Conservation (phyloP, 2,113 vertebrate species). For the Oncorhynchus mykiss region DNA sequence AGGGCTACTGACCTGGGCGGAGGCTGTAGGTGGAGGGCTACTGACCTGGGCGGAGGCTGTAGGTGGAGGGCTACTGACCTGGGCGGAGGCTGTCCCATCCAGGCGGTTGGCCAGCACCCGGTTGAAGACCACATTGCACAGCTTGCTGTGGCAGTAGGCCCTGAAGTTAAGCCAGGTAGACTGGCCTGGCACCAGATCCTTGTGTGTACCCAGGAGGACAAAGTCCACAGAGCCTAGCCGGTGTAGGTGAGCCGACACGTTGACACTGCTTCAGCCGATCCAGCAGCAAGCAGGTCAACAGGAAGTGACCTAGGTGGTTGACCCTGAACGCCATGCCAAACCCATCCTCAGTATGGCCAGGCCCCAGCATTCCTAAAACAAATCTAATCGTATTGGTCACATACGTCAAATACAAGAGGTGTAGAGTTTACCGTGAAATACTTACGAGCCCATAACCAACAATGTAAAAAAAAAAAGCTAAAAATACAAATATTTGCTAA, state of each 20-base stretch:
- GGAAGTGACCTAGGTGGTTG: slow-evolving; percentile 66
- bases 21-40: no score
- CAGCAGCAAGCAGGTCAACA: slow-evolving; percentile 62
- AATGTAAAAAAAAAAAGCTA: no score
- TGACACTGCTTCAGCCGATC: slow-evolving; percentile 59
- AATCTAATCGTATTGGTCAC: no score
- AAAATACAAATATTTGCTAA: no score
- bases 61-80: slow-evolving; percentile 33
- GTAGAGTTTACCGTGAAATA: no score
- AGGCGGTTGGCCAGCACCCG: slow-evolving; percentile 55
- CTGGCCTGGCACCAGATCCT: slow-evolving; percentile 37
- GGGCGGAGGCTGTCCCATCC: slow-evolving; percentile 36
- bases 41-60: no score
- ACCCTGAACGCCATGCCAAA: slow-evolving; percentile 58
- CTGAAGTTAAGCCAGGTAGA: slow-evolving; percentile 6
- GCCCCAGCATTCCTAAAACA: slow-evolving; percentile 54
- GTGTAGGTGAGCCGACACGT: slow-evolving; percentile 48
- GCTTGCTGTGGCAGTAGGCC: slow-evolving; percentile 59
- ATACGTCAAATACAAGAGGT: no score
- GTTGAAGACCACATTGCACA: slow-evolving; percentile 64
- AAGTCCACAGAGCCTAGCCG: slow-evolving; percentile 51
- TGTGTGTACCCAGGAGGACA: slow-evolving; percentile 42
- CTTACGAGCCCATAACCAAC: no score
- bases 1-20: no score
- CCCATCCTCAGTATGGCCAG: slow-evolving; percentile 58